Base-by-base conservation (phyloP, 2,888 invertebrate species). In the Drosophila atroscutellata region DNA sequence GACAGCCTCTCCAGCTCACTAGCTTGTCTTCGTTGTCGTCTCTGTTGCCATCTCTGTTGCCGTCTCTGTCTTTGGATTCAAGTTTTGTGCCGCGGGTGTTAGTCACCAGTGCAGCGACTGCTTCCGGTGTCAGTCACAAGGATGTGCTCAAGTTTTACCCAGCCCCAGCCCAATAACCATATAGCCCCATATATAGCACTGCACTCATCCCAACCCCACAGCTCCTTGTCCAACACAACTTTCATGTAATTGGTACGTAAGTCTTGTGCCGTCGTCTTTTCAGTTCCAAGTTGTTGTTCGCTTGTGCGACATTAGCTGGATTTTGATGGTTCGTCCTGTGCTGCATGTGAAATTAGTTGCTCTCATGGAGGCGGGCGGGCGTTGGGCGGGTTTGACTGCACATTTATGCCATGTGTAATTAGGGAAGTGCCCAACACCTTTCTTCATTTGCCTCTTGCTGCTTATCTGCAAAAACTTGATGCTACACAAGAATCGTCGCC, bases 301-400 rank as follows among this genome's bases (percentile, higher is more conserved):
- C 69, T 80, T 79, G 79, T 72, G 86, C 81, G 81, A 86, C 86
- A 87, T 87, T 89, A 89, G 89, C 81, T 74, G 89, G 85, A 89
- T 89, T 87, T 81, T 83, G 85, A 85, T 83, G 83, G 77, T 66
- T 81, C 78, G 83, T 70, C 71, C 83, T 73, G 89, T 83, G 87
- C 72, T 83, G 87, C 89, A 88, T 88, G 82, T 80, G 89, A 87
- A 88, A 89, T 88, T 87, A 88, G 86, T 86, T 86, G 72, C 58
- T 70, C 65, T 61, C 66, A 50, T 51, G 13, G 32, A 24, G 28
- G 39, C 8, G 5, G 11, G 32, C 2, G 1, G 49, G 26, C 18
- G 51, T 30, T 7, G 28, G 39, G 9, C 64, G 64, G 74, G 63
- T 67, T 61, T 64, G 80, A 36, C 57, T 37, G 64, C 62, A 83